Conservation (phyloP, 2,888 invertebrate species). For the Luffia ferchaultella region DNA sequence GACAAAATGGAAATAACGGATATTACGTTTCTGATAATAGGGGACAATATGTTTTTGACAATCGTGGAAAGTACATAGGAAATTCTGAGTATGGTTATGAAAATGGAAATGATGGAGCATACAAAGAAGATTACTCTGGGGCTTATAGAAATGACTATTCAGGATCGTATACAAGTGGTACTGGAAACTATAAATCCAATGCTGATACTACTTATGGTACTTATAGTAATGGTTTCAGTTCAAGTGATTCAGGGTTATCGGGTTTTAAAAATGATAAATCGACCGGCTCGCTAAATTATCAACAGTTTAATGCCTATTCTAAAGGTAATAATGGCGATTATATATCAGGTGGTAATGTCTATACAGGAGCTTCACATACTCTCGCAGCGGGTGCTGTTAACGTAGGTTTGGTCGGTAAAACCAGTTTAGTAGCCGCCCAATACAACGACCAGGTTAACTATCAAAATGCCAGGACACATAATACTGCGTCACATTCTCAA, state of each 20-base stretch:
- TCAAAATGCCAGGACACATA: constrained; percentile 11
- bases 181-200: constrained; percentile 2
- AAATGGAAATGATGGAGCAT: constrained; percentile 17
- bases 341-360: constrained; percentile 34
- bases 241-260: too few relatives aligned
- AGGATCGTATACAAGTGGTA: constrained; percentile 15
- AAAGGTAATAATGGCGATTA: constrained; percentile 37
- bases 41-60: constrained; percentile 32
- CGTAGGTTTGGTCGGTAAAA: constrained; percentile 56
- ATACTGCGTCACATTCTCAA: constrained; percentile 1
- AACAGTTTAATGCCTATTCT: constrained; percentile 27
- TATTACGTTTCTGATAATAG: constrained; percentile 20
- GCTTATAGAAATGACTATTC: constrained; percentile 11
- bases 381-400: constrained; percentile 55
- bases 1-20: constrained; percentile 16
- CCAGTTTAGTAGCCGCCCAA: constrained; percentile 42
- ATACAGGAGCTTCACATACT: constrained; percentile 43
- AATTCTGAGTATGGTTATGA: constrained; percentile 9
- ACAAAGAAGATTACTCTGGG: constrained; percentile 25
- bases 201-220: neutral
- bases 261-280: neutral
- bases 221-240: neutral
- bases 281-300: constrained; percentile 14
- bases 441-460: constrained; percentile 34
- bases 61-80: constrained; percentile 30